Evolutionary conservation across 2,888 invertebrate genomes (phyloP), one percentile per base, ranked within the genome.

Genomic region (Panzeria rudis): DNA sequence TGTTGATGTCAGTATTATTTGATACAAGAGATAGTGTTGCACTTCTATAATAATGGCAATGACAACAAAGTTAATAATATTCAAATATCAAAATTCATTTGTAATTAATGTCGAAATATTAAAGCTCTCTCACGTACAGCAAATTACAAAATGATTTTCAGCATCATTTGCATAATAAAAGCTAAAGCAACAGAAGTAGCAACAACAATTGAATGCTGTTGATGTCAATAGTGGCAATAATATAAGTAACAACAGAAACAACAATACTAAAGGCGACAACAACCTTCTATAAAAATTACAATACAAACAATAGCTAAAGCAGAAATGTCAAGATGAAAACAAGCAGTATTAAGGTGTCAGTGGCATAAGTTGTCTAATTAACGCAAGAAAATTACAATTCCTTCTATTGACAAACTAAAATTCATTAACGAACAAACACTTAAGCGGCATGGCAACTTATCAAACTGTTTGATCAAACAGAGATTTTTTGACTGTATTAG

Each of bases 301-400:
- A 29, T 29, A 29, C 5, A 5, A 56, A 59, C 29, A 79, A 59
- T 3, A 38, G 64, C 44, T 32, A 52, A 62, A 41, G 75, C 47
- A 75, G 62, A 47, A 35, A 81, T 44, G 61, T 83, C 56, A 77
- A 76, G 35, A 59, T 66, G 47, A 83, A 82, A 68, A 76, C 76
- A 71, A 54, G 56, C 20, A 59, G 73, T 61, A 71, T 78, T 82
- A 85, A 78, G 71, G 82, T 82, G 85, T 85, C 85, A 85, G 71
- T 78, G 71, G 73, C 78, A 85, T 71, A 82, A 78, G 82, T 82
- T 85, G 82, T 61, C 82, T 85, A 82, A 85, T 85, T 85, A 85
- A 85, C 85, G 75, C 82, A 85, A 79, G 78, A 75, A 85, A 79
- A 75, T 85, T 79, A 82, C 69, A 85, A 79, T 71, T 64, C 64